Base-by-base conservation (phyloP, 2,888 invertebrate species). In the Omphaloscelis lunosa region DNA sequence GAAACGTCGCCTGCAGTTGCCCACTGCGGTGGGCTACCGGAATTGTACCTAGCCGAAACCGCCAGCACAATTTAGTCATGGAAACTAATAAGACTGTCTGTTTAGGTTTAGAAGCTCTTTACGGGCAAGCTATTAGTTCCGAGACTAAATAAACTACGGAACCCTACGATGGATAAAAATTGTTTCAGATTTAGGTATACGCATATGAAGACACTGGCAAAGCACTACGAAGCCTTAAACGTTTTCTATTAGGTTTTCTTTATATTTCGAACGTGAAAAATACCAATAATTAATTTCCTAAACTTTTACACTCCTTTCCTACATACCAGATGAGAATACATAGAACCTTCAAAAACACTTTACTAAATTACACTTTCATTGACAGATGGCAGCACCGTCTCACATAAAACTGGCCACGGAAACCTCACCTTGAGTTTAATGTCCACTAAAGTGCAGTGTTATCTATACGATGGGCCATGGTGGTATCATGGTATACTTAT, bases 401-500 rank as follows among this genome's bases (percentile, higher is more conserved):
- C 70, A 12, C 48, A 85, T 82, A 74, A 79, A 77, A 70, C 56
- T 66, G 48, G 69, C 51, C 58, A 53, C 11, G 1, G 56, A 59
- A 59, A 70, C 65, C 62, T 77, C 75, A 77, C 77, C 82, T 79
- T 78, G 77, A 86, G 29, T 72, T 80, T 82, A 58, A 86, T 74
- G 62, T 79, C 78, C 34, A 67, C 66, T 77, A 72, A 70, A 83
- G 74, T 72, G 66, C 79, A 72, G 39, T 68, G 74, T 67, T 83
- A 86, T 83, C 83, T 86, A 77, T 77, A 79, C 51, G 83, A 72
- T 70, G 79, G 78, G 59, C 78, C 78, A 73, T 59, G 73, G 72
- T 62, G 45, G 62, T 76, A 75, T 77, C 59, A 11, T 39, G 59
- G 48, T 48, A 48, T 48, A n/a, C n/a, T 48, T 6, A 48, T 48